A percentile compares a stretch with the other conserved stretches of the same genome.
These are phyloP conservation scores for Enteromius thamalakanensis DNA, from an alignment of 2,797 vertebrate genomes.

Conservation along the genomic window DNA sequence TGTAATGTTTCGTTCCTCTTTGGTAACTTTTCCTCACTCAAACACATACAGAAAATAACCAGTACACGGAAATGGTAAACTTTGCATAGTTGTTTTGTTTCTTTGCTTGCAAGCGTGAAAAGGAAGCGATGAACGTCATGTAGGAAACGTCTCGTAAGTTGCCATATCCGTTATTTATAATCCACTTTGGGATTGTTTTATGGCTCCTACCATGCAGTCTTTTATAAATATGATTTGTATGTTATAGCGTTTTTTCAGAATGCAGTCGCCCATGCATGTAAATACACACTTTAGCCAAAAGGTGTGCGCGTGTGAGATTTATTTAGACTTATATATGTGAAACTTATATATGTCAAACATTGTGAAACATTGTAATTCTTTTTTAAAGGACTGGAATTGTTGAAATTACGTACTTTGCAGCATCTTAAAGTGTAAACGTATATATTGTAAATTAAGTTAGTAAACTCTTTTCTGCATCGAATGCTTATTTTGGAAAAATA, in stretches of 20 bases:
- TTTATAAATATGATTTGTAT: neutral
- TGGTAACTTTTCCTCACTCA: neutral
- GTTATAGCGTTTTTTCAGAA: neutral
- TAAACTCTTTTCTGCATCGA: neutral
- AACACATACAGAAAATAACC: neutral
- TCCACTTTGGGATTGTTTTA: neutral
- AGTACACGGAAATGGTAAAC: neutral
- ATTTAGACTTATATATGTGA: too few relatives aligned
- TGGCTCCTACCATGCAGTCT: neutral
- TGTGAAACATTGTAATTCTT: neutral
- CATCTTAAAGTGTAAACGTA: neutral
- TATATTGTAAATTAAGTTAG: neutral
- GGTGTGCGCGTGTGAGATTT: neutral
- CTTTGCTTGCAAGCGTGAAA: conserved; percentile 27
- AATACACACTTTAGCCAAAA: neutral
- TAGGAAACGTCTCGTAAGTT: conserved; percentile 10
- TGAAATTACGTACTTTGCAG: neutral
- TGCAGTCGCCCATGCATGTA: neutral
- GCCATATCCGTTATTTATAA: conserved; percentile 11
- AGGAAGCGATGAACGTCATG: conserved; percentile 21
- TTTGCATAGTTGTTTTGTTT: conserved; percentile 9
- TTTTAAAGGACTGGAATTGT: neutral
- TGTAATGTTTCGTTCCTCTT: neutral
- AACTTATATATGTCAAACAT: too few relatives aligned
- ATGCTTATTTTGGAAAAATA: neutral